Percentiles rank a stretch among this genome's conserved stretches.
Conservation (phyloP, 2,113 vertebrate species). For the Dendrocopos noguchii region DNA sequence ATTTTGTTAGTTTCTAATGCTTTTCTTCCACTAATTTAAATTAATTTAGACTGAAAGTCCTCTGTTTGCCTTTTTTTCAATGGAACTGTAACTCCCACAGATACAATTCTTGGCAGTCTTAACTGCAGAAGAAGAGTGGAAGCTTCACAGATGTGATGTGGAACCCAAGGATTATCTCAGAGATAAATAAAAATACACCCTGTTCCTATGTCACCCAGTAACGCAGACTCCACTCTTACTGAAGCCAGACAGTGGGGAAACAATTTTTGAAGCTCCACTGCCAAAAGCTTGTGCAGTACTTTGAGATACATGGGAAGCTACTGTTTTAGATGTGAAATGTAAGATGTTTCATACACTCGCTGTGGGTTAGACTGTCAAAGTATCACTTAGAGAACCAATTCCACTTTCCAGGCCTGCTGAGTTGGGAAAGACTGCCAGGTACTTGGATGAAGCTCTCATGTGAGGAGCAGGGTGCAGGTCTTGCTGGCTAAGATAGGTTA, state of each 20-base stretch:
- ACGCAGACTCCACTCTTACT: background rate
- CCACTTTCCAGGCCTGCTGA: background rate
- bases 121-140: background rate
- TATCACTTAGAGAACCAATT: fast-evolving
- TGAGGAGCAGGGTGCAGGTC: background rate
- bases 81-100: constrained; percentile 43
- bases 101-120: constrained; percentile 12
- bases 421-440: background rate
- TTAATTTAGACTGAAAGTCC: constrained; percentile 2
- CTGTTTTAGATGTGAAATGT: background rate
- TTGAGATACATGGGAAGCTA: background rate
- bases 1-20: background rate
- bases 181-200: constrained; percentile 5
- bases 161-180: constrained; percentile 19
- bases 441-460: background rate
- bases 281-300: background rate
- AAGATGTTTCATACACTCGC: background rate
- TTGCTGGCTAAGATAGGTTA: background rate
- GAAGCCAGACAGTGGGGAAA: background rate
- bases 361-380: background rate
- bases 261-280: background rate
- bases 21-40: constrained; percentile 28
- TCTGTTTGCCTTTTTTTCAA: constrained; percentile 27
- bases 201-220: background rate
- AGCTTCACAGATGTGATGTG: constrained; percentile 39